Base-by-base conservation (phyloP, 2,797 vertebrate species). In the Sebastes hubbsi region DNA sequence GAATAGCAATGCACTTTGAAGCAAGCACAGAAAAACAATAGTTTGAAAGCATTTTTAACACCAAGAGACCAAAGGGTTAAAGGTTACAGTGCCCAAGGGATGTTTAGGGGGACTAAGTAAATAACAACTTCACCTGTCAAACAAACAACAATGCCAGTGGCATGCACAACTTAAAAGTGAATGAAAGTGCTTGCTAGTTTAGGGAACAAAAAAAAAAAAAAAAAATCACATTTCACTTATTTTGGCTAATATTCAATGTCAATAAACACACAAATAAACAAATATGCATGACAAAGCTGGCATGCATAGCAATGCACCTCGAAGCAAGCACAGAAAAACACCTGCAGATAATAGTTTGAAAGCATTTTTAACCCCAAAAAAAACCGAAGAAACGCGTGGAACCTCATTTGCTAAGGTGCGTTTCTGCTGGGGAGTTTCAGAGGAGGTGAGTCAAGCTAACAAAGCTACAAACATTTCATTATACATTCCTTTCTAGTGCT, bases 71-170 rank as follows among this genome's bases (percentile, higher is more conserved):
- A 32, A 22, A 0, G 4, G 13, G 54, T 20, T 3, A 58, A 32
- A 82, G 27, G 56, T 72, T 6, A 34, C 8, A 30, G 1, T 69
- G 63, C 12, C 14, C 32, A 2, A 1, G 27, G 38, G 75, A 69
- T 72, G 75, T 27, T 66, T 32, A 2, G 52, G 49, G 49, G 60
- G 29, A 6, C 6, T 25, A 7, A 29, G 74, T 72, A 86, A 88
- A 87, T 83, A 87, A 14, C 24, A 11, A 67, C 60, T 9, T 78
- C 59, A 82, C 63, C 83, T 86, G 83, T 77, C 83, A 82, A 58
- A 32, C 58, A 30, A 4, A 25, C 79, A 25, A 6, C 12, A 42
- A 38, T 27, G 24, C 25, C 58, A 75, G 8, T 9, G 38, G 38
- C 13, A 42, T 42, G 13, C 38, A 42, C 16, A 67, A 16, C 61